Base-by-base conservation (phyloP, 2,888 invertebrate species). In the Caenorhabditis sp. region DNA sequence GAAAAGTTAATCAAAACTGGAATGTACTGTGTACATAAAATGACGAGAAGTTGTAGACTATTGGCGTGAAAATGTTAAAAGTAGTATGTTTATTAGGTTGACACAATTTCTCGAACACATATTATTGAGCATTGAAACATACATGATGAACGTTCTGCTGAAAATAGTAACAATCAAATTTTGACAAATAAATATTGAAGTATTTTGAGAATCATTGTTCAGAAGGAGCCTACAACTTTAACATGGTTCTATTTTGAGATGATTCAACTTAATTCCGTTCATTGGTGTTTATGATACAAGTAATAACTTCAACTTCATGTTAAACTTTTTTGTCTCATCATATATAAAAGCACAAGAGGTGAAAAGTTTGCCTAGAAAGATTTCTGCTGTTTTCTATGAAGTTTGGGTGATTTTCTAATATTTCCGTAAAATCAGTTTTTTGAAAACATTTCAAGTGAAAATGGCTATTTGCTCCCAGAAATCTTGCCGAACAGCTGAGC, bases 1-100 rank as follows among this genome's bases (percentile, higher is more conserved):
- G 72, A 72, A 72, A 43, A 43, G 12, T 67, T 67, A 72, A 72
- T 72, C 72, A 72, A 72, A 72, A 72, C 72, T 72, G 66, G 72
- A 72, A 72, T 72, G 64, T 71, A 67, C 67, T 72, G 72, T 67
- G 66, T 67, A 72, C 72, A 72, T 64, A 72, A 63, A 67, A 67
- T 43, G 43, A 43, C 43, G 43, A 43, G 43, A 17, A 31, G 31
- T 31, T 31, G 31, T 31, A 31, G 31, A 31, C 31, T 31, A 10
- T 31, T 31, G 17, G 43, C 43, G 14, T 43, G 43, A 43, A 43
- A 43, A 43, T 43, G 43, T 17, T 43, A 43, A 43, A 43, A 43
- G 43, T 43, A 43, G 43, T 43, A 43, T 17, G 43, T 10, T 43
- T 17, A 43, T 10, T 43, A 43, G 17, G 43, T 43, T 43, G 17